Evolutionary conservation across 1,140 invertebrate species (phyloP).

Genomic region (Tribolium madens): DNA sequence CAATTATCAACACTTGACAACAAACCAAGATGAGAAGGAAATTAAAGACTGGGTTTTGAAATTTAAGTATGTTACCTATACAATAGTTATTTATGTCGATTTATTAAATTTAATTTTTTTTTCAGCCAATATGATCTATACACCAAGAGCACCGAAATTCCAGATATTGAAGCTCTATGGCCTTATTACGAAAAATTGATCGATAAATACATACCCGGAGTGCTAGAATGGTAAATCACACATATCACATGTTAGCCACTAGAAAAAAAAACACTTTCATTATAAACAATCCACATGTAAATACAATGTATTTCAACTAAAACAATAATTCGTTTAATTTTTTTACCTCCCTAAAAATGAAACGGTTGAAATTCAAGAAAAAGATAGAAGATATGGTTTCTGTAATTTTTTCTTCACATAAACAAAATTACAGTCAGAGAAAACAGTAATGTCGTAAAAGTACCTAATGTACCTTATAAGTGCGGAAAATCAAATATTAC

Average conservation of each 20-base stretch:
- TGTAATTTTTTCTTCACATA: too few species aligned
- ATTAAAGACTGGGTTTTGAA: slow-evolving; percentile 85
- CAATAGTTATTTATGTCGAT: not conserved
- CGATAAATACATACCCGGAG: slow-evolving; percentile 92
- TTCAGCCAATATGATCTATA: slow-evolving; percentile 94
- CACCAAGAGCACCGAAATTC: slow-evolving; percentile 85
- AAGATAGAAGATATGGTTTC: too few species aligned
- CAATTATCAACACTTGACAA: slow-evolving; percentile 86
- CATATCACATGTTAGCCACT: not conserved
- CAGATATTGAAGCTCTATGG: slow-evolving; percentile 87
- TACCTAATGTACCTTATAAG: too few species aligned
- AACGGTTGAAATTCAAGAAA: too few species aligned
- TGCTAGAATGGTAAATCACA: slow-evolving; percentile 78
- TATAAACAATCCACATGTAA: slow-evolving; percentile 9
- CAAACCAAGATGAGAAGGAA: slow-evolving; percentile 78
- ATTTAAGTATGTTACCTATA: slow-evolving; percentile 79
- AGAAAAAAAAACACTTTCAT: not conserved
- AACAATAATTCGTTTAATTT: slow-evolving; percentile 1
- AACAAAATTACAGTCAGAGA: too few species aligned
- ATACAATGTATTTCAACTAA: slow-evolving; percentile 14
- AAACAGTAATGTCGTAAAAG: too few species aligned
- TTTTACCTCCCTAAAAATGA: too few species aligned
- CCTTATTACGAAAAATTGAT: slow-evolving; percentile 94
- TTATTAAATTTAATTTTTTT: slow-evolving; percentile 57
- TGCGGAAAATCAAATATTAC: too few species aligned